Evolutionary conservation across 2,113 vertebrate genomes (phyloP), one percentile per base, ranked within the genome.

Genomic region (Boleophthalmus pectinirostris): DNA sequence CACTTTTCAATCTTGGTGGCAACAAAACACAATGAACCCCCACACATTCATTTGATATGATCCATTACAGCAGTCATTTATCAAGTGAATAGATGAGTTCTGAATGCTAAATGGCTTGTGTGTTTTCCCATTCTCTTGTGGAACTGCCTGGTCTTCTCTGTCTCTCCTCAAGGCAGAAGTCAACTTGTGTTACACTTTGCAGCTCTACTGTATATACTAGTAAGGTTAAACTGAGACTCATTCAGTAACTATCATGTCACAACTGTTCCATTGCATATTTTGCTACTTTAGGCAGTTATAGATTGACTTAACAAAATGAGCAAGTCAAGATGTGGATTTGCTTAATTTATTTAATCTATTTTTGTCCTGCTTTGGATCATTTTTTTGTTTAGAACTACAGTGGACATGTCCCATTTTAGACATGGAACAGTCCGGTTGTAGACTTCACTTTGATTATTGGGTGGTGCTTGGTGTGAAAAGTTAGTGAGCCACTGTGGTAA

Each of bases 61-160:
- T 12, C 63, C 63, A 45, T 65, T 45, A 65, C 63, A 38, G 18
- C 18, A 43, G 63, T 43, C 35, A 23, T 65, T 65, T 21, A 65
- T 65, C 35, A 43, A 35, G 33, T 65, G 35, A 43, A 21, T 45
- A 65, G 63, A 65, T 38, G 24, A 60, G 57, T 16, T 29, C 57
- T 60, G 57, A 24, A 25, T 60, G 57, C 29, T n/a, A 65, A 65
- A 45, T 43, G 38, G 43, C 33, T n/a, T 20, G 35, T 64, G 61
- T 12, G 10, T 43, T 43, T 43, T 43, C 1, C 38, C 38, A 43
- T 43, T 43, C 16, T 0, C 24, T 25, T 24, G 29, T 15, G 5
- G 12, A 65, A 45, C 63, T 9, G 16, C 18, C 15, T 43, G 23
- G 21, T 67, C 21, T 25, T 67, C 45, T 15, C 23, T 67, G 65